Percentiles rank a stretch among this genome's conserved stretches.
Conservation (phyloP, 2,888 invertebrate genomes). For the Agrochola circellaris region DNA sequence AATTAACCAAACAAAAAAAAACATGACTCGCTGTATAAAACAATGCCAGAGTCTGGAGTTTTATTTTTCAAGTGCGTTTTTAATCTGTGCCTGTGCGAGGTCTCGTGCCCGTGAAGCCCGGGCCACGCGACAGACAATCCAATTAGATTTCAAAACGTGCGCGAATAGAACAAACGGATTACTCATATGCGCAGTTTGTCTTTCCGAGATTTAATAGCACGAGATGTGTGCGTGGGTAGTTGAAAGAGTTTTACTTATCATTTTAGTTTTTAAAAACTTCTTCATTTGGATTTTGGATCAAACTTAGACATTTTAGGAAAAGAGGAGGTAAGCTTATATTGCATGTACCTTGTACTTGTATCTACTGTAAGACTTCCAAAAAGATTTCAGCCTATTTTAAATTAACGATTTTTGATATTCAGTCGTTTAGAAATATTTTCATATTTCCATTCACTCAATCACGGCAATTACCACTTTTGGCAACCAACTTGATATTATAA, state of each 20-base stretch:
- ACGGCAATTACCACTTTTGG: background rate
- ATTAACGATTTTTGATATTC: background rate
- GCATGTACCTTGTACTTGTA: background rate
- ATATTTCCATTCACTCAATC: no score
- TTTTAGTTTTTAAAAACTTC: background rate
- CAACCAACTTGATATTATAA: background rate
- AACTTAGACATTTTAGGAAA: background rate
- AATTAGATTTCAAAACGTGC: conserved; percentile 78
- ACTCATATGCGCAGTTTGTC: conserved; percentile 70
- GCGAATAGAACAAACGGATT: conserved; percentile 69
- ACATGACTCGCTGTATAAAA: conserved; percentile 15
- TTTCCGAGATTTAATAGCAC: conserved; percentile 69
- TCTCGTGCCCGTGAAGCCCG: conserved; percentile 80
- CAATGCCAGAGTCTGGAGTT: conserved; percentile 19
- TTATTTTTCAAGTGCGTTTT: conserved; percentile 62
- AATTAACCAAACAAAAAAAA: conserved; percentile 36
- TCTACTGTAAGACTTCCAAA: background rate
- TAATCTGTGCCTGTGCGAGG: conserved; percentile 61
- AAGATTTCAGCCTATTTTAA: background rate
- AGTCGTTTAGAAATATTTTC: background rate
- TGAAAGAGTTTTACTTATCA: background rate
- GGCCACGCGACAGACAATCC: conserved; percentile 77
- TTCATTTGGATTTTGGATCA: background rate
- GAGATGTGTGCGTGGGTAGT: conserved; percentile 39
- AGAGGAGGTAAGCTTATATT: background rate